Conservation (phyloP, 2,797 vertebrate genomes). For the Hoplostethus atlanticus region DNA sequence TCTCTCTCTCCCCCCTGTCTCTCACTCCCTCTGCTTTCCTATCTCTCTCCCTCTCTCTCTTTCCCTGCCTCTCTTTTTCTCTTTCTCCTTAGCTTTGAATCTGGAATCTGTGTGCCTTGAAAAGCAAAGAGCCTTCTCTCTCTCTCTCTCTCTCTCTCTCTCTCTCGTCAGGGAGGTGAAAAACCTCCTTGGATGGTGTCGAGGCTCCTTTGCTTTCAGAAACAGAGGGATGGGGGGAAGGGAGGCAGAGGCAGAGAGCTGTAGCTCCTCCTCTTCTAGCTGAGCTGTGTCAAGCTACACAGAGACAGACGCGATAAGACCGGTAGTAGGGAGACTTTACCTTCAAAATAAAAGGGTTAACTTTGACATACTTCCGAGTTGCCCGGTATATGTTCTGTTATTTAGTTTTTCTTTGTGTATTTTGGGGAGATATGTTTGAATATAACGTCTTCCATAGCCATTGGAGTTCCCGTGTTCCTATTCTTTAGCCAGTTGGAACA, state of each 20-base stretch:
- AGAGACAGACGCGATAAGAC: neutral
- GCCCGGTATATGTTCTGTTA: no score
- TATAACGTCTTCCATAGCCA: no score
- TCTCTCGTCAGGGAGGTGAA: slow-evolving; percentile 64
- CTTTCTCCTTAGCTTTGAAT: slow-evolving; percentile 13
- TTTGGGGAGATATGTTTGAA: no score
- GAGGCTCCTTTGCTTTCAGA: slow-evolving; percentile 71
- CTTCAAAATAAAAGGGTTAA: slow-evolving; percentile 65
- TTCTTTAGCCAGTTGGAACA: no score
- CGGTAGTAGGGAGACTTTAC: neutral
- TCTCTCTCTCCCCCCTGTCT: neutral
- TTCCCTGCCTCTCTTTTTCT: neutral
- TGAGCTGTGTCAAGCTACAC: slow-evolving; percentile 26
- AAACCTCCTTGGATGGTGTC: slow-evolving; percentile 69
- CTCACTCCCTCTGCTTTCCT: neutral
- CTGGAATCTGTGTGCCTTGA: slow-evolving; percentile 19
- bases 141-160: slow-evolving; percentile 5
- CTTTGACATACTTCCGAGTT: no score
- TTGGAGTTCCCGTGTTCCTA: no score
- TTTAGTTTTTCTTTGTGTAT: no score
- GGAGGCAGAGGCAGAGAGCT: slow-evolving; percentile 65
- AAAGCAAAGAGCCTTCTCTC: slow-evolving; percentile 28
- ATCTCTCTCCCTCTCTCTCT: neutral
- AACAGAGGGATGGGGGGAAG: slow-evolving; percentile 75
- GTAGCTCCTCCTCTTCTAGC: slow-evolving; percentile 71